These are phyloP conservation scores for Phaethon lepturus DNA, from an alignment of 2,113 vertebrate species.

Conservation along the genomic window DNA sequence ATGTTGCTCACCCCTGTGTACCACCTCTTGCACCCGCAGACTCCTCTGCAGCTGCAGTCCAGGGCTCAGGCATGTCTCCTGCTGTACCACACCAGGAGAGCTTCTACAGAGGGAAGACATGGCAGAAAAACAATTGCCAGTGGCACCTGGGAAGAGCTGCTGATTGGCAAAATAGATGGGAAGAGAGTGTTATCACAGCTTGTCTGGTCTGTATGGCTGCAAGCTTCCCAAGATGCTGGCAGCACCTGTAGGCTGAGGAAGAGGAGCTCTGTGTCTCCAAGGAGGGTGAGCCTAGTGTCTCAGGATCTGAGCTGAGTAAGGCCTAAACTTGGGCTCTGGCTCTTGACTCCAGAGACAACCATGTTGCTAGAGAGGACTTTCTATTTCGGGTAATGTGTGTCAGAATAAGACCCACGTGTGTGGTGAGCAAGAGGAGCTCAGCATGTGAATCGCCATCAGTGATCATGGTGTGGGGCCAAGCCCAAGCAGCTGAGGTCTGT, in stretches of 20 bases:
- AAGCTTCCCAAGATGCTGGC: not conserved
- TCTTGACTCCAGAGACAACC: not conserved
- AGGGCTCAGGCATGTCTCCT: accelerated
- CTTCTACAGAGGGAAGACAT: accelerated
- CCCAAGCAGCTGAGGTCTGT: not conserved
- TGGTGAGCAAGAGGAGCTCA: not conserved
- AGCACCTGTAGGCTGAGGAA: not conserved
- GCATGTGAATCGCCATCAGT: not conserved
- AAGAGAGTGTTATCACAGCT: not conserved
- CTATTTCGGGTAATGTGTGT: not conserved
- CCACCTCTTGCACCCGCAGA: not conserved
- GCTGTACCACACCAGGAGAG: not conserved
- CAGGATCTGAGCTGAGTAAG: not conserved
- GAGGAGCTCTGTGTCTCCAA: not conserved
- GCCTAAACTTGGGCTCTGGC: not conserved
- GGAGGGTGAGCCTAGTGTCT: not conserved
- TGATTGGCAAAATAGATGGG: not conserved
- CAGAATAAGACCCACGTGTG: not conserved
- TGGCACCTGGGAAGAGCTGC: not conserved
- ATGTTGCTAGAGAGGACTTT: not conserved
- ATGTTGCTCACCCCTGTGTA: not conserved
- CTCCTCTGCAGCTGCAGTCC: not conserved
- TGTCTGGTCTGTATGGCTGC: not conserved
- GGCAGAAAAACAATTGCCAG: not conserved
- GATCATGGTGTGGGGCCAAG: accelerated